Conservation (phyloP, 64 coral and sea anemone genomes). For the Platygyra sinensis region DNA sequence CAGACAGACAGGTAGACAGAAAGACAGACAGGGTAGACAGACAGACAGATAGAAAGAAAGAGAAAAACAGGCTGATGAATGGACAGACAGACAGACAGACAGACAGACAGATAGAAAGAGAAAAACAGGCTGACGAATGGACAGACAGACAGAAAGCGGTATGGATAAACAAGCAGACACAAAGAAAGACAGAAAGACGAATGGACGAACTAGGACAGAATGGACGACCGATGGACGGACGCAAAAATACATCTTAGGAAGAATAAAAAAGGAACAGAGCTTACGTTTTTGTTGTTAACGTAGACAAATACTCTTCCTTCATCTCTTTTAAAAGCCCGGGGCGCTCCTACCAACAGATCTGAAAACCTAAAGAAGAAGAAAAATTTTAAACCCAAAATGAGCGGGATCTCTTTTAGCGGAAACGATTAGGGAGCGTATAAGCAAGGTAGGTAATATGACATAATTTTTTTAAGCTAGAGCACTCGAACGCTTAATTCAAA, state of each 20-base stretch:
- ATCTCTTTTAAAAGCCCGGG: constrained; percentile 52
- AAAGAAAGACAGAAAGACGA: too few species aligned
- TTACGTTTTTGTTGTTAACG: constrained; percentile 78
- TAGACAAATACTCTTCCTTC: constrained; percentile 86
- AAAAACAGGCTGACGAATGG: neutral
- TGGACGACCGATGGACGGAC: neutral
- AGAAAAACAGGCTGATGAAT: neutral
- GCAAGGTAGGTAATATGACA: too few species aligned
- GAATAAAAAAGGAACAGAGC: neutral
- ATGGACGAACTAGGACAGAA: neutral
- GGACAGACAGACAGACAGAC: too few species aligned
- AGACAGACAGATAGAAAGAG: too few species aligned
- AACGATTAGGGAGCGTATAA: neutral
- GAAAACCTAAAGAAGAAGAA: constrained; percentile 44
- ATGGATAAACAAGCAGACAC: neutral
- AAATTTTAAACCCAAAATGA: neutral
- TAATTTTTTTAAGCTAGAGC: too few species aligned
- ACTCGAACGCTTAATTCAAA: neutral
- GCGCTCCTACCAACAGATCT: constrained; percentile 85
- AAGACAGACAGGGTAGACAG: too few species aligned
- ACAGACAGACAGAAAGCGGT: neutral
- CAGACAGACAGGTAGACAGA: too few species aligned
- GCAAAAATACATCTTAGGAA: neutral
- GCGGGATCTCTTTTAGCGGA: neutral
- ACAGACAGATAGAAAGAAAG: too few species aligned